Percentiles rank a stretch among this genome's conserved stretches.
Conservation (phyloP, 1,140 invertebrate species). For the Chrysopa pallens region DNA sequence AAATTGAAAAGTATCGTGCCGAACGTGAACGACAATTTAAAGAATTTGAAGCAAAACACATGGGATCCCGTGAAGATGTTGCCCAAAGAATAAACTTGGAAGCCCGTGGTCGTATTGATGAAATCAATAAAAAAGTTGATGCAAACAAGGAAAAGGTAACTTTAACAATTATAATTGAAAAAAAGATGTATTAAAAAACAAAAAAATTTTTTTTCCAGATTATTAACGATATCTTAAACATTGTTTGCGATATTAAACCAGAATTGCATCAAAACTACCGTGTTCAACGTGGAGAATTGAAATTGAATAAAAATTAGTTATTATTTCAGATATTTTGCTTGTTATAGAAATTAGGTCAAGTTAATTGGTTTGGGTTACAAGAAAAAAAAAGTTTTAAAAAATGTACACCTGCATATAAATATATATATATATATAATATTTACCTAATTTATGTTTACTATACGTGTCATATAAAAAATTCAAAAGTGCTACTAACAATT, state of each 20-base stretch:
- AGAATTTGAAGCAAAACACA: conserved; percentile 87
- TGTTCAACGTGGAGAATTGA: neutral
- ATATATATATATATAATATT: too few relatives aligned
- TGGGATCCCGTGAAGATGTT: conserved; percentile 82
- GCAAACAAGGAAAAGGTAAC: conserved; percentile 58
- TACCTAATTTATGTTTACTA: too few relatives aligned
- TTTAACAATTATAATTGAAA: conserved; percentile 4
- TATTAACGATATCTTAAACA: conserved; percentile 59
- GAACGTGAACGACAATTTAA: conserved; percentile 84
- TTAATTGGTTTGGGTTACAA: too few relatives aligned
- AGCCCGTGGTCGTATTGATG: conserved; percentile 65
- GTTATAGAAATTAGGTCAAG: too few relatives aligned
- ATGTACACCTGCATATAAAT: too few relatives aligned
- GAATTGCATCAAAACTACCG: conserved; percentile 42
- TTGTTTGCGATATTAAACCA: conserved; percentile 79
- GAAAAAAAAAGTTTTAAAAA: too few relatives aligned
- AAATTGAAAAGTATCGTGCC: conserved; percentile 93
- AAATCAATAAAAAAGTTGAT: conserved; percentile 65
- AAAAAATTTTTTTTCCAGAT: conserved; percentile 33
- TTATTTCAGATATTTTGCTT: too few relatives aligned
- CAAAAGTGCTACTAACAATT: too few relatives aligned
- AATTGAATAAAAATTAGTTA: too few relatives aligned
- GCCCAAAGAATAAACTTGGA: conserved; percentile 75
- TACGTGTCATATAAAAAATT: too few relatives aligned
- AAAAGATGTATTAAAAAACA: neutral